These are phyloP conservation scores for Bucorvus abyssinicus DNA, from an alignment of 2,797 vertebrate species.

Conservation along the genomic window DNA sequence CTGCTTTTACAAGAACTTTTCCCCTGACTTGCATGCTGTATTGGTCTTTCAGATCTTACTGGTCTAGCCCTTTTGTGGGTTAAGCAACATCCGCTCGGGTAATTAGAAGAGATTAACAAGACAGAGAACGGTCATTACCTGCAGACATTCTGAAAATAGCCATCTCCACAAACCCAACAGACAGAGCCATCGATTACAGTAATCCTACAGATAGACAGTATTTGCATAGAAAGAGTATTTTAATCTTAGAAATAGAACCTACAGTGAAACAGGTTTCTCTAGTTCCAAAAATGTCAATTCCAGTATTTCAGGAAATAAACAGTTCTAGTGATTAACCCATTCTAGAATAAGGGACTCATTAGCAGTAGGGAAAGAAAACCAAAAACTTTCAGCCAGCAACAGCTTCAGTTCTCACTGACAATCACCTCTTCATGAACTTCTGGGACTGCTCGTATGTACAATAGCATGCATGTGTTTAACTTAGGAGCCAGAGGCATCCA, in stretches of 20 bases:
- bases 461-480: background rate
- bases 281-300: background rate
- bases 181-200: background rate
- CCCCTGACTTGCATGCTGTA: background rate
- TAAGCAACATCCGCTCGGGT: background rate
- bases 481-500: background rate
- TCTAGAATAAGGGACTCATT: background rate
- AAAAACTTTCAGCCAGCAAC: background rate
- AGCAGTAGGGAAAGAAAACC: background rate
- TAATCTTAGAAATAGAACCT: background rate
- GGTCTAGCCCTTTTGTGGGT: background rate
- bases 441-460: background rate
- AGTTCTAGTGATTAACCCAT: background rate
- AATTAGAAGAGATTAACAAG: slow-evolving; percentile 32
- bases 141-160: slow-evolving; percentile 41
- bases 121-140: slow-evolving; percentile 42
- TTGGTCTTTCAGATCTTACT: background rate
- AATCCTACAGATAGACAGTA: background rate
- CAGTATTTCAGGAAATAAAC: background rate
- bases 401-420: background rate
- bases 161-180: background rate
- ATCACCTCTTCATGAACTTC: background rate
- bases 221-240: background rate
- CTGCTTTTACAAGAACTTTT: background rate
- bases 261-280: background rate